Percentiles rank a stretch among this genome's conserved stretches.
Conservation (phyloP, 2,888 invertebrate genomes). For the Auanema freiburgensis region DNA sequence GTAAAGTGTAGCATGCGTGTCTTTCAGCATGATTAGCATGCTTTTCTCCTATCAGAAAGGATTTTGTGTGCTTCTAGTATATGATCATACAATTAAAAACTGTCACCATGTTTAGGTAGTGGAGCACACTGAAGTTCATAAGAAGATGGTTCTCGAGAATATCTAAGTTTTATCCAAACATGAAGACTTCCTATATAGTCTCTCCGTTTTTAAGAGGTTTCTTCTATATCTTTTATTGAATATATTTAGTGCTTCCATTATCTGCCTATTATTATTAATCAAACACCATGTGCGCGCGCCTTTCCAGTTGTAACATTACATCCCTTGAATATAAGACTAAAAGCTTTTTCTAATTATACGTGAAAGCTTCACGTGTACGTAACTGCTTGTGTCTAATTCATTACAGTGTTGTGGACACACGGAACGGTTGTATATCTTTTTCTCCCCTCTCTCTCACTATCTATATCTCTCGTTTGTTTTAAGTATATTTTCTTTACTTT, state of each 20-base stretch:
- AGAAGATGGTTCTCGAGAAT: slow-evolving; percentile 92
- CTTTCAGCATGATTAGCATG: no score
- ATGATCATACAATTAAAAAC: not conserved
- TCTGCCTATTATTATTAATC: slow-evolving; percentile 1
- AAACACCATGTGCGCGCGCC: slow-evolving; percentile 2
- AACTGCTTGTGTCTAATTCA: no score
- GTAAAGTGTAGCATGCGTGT: no score
- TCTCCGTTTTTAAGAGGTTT: not conserved
- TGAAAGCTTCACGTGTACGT: no score
- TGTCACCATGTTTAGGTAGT: slow-evolving; percentile 72
- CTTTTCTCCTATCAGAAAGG: not conserved
- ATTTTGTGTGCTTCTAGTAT: slow-evolving; percentile 5
- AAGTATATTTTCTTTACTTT: no score
- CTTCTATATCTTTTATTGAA: slow-evolving; percentile 3
- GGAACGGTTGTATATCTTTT: not conserved
- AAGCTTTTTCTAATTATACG: no score
- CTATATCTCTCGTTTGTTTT: no score
- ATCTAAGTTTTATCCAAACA: slow-evolving; percentile 33
- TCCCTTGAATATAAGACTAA: no score
- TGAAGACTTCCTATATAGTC: slow-evolving; percentile 1
- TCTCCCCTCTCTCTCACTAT: not conserved
- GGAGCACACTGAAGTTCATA: slow-evolving; percentile 99
- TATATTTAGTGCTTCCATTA: not conserved
- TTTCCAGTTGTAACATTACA: not conserved
- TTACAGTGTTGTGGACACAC: no score